These are phyloP conservation scores for Pachymerium ferrugineum DNA, from an alignment of 2,888 invertebrate species.

Conservation along the genomic window DNA sequence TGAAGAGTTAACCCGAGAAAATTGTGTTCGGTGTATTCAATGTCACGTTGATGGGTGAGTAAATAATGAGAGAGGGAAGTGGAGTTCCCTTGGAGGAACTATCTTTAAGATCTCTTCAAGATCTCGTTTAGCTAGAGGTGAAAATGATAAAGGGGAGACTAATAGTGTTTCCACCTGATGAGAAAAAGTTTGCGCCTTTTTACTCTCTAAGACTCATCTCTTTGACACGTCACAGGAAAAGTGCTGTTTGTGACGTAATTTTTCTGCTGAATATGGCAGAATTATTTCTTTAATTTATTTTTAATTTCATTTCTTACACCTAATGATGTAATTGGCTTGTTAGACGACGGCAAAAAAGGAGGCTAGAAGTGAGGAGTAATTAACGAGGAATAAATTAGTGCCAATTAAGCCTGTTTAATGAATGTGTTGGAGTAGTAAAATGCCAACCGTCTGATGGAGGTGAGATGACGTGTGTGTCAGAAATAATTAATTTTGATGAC, in stretches of 20 bases:
- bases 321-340: conserved; percentile 13
- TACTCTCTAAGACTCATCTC: background rate
- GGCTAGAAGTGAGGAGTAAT: background rate
- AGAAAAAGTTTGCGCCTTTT: background rate
- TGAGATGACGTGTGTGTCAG: background rate
- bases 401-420: conserved; percentile 8
- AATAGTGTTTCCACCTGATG: conserved; percentile 2
- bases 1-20: conserved; percentile 1
- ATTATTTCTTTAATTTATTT: background rate
- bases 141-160: background rate
- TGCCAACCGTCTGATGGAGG: background rate
- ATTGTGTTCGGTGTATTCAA: background rate
- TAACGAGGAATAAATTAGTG: conserved; percentile 13
- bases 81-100: background rate
- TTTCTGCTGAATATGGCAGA: background rate
- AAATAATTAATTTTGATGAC: conserved; percentile 13
- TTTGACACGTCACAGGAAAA: background rate
- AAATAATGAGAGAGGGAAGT: background rate
- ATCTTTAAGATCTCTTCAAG: background rate
- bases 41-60: background rate
- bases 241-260: no score
- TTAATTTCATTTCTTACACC: background rate
- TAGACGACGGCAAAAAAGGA: background rate
- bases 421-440: background rate
- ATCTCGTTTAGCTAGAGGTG: conserved; percentile 8